Conservation (phyloP, 92 coral and sea anemone species). For the Siderastrea siderea region DNA sequence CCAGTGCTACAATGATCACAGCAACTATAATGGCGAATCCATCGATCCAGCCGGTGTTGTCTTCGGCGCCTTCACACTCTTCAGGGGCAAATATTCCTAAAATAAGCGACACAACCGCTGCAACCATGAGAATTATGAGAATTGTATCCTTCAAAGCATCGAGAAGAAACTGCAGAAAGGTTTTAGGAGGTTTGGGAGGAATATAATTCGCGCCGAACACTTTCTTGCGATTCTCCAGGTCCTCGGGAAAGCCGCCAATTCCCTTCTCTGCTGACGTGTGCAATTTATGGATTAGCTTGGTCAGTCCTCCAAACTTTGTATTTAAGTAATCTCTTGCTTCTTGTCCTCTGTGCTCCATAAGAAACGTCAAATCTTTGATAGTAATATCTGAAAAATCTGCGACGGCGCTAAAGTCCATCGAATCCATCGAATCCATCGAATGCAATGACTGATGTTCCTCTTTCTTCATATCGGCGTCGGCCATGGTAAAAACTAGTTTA, state of each 20-base stretch:
- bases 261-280: constrained; percentile 96
- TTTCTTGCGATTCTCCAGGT: constrained; percentile 85
- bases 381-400: constrained; percentile 92
- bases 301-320: constrained; percentile 82
- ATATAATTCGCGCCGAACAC: constrained; percentile 93
- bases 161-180: constrained; percentile 92
- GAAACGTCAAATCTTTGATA: constrained; percentile 78
- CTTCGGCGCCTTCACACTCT: constrained; percentile 89
- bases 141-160: constrained; percentile 98
- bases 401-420: constrained; percentile 79
- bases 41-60: constrained; percentile 99
- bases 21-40: constrained; percentile 99
- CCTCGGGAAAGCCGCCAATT: constrained; percentile 84
- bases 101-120: constrained; percentile 95
- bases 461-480: constrained; percentile 40
- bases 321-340: constrained; percentile 84
- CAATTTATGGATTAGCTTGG: constrained; percentile 84
- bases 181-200: constrained; percentile 97
- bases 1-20: constrained; percentile 96
- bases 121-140: constrained; percentile 91
- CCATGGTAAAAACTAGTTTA: constrained; percentile 51
- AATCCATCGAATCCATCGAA: constrained; percentile 65
- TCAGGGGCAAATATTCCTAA: constrained; percentile 98
- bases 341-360: constrained; percentile 93
- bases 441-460: constrained; percentile 83